phyloP scores from a whole-genome alignment of 2,888 invertebrate genomes.

The Cenopis cana region DNA sequence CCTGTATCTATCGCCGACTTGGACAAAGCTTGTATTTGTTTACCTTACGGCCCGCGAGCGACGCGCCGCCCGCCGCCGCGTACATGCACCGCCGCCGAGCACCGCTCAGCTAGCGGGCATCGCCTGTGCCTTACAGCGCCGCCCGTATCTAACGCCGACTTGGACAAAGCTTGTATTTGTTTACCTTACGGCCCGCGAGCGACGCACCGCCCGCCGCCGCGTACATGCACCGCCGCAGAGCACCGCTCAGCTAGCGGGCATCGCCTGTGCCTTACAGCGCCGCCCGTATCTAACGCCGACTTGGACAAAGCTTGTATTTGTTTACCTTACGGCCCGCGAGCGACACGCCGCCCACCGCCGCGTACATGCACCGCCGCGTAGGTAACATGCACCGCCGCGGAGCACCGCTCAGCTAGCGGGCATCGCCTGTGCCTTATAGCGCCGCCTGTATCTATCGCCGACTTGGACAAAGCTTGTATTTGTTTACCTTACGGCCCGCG shows the following conservation, averaged over 20 bases:
- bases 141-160: conserved; percentile 42
- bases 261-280: conserved; percentile 54
- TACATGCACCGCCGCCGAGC: conserved; percentile 88
- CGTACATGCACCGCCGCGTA: conserved; percentile 89
- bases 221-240: conserved; percentile 88
- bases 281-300: conserved; percentile 44
- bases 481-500: conserved; percentile 90
- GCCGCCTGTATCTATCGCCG: conserved; percentile 47
- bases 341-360: conserved; percentile 93
- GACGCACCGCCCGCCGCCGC: conserved; percentile 94
- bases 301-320: neutral
- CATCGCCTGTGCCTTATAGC: conserved; percentile 55
- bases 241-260: conserved; percentile 58
- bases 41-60: conserved; percentile 93
- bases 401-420: conserved; percentile 59
- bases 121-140: conserved; percentile 48
- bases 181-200: conserved; percentile 71
- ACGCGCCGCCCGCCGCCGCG: conserved; percentile 95
- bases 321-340: conserved; percentile 92
- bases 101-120: conserved; percentile 59
- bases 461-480: neutral
- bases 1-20: conserved; percentile 19
- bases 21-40: conserved; percentile 18
- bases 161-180: neutral
- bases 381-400: conserved; percentile 88